Evolutionary conservation across 2,888 invertebrate genomes (phyloP), one percentile per base, ranked within the genome.

Genomic region (Chrysomela aeneicollis): DNA sequence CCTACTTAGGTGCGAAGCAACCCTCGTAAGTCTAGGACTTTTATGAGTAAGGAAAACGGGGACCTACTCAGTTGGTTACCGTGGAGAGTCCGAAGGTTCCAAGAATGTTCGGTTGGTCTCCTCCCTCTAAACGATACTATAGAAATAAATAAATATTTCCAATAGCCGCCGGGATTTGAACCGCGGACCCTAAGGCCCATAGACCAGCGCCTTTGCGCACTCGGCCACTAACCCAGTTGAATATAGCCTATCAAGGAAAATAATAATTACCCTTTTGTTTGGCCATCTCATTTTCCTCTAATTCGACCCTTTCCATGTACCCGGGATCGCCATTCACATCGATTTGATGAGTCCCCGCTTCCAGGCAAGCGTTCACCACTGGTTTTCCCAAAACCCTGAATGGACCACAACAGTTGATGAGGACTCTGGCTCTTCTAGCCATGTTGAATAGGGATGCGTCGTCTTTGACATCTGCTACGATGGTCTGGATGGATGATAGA

Each of bases 361-460:
- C 90, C 30, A 83, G 69, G 71, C 95, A 97, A 0, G 97, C 96
- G 73, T 90, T 89, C 0, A 98, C 91, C 5, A 98, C 94, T 2
- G 90, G 87, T 80, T 97, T 96, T 0, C 98, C 98, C 82, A 89
- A 93, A 78, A 95, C 90, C 19, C 69, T 60, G 26, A 90, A 94
- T 0, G 98, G 98, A 0, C 98, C 98, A 73, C 95, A 94, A 82
- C 95, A 95, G 83, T 97, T 98, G 0, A 97, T 88, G 21, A 99
- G 76, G 1, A 98, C 87, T 75, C 87, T 90, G 5, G 94, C 87
- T 72, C 89, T 88, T 52, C 85, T 83, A 49, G 95, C 92, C 98
- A 99, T 98, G 60, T 86, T 86, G 46, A 85, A 81, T 17, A 99
- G 80, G 0, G 94, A 93, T 35, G 88, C 85, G 63, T 89, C 87